Evolutionary conservation across 2,113 vertebrate species (phyloP).

Genomic region (Salvelinus namaycush): DNA sequence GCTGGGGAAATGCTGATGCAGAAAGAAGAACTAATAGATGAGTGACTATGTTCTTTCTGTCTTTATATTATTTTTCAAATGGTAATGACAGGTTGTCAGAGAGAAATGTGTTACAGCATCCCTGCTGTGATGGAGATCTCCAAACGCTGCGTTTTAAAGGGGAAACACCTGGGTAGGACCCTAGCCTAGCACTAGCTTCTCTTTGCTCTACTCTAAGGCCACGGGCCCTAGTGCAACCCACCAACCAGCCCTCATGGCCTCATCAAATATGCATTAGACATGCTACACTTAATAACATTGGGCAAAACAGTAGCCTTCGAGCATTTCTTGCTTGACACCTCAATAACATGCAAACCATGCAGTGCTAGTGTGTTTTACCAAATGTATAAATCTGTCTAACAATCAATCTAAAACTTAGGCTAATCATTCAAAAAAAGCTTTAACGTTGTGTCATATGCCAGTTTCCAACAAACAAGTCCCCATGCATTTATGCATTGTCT

Average conservation of each 20-base stretch:
- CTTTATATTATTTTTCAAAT: neutral
- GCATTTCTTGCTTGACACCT: slow-evolving; percentile 27
- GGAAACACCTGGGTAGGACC: neutral
- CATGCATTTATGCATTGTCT: neutral
- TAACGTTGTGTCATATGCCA: neutral
- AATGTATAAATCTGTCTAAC: neutral
- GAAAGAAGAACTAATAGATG: slow-evolving; percentile 21
- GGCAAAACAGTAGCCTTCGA: slow-evolving; percentile 31
- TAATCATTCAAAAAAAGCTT: neutral
- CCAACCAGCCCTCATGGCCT: slow-evolving; percentile 52
- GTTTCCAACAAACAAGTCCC: neutral
- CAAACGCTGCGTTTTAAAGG: neutral
- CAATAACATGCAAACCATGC: neutral
- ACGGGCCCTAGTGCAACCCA: slow-evolving; percentile 47
- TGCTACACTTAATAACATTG: slow-evolving; percentile 56
- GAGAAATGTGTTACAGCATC: too few relatives aligned
- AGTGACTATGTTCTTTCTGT: neutral
- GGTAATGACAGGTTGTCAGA: neutral
- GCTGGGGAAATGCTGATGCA: slow-evolving; percentile 17
- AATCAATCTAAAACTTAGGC: too few relatives aligned
- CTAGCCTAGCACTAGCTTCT: neutral
- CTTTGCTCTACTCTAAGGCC: slow-evolving; percentile 29
- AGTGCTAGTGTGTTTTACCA: neutral
- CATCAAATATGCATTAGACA: slow-evolving; percentile 72
- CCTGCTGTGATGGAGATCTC: neutral